These are phyloP conservation scores for Loris lydekkerianus DNA, from an alignment of 2,797 vertebrate genomes.

Conservation along the genomic window DNA sequence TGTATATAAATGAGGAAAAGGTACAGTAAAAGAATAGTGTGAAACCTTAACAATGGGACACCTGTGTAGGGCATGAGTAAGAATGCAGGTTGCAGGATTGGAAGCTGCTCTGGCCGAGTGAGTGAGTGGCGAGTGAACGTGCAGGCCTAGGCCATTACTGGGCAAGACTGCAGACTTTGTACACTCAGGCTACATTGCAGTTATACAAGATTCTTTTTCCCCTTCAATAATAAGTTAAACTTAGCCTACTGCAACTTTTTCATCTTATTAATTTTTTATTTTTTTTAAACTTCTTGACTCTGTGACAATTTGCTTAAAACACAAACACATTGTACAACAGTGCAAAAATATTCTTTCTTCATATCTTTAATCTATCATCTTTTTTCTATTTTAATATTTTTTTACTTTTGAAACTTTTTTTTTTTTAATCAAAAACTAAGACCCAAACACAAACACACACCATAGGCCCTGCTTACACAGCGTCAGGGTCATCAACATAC, in stretches of 20 bases:
- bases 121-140: neutral
- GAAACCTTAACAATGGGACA: neutral
- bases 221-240: neutral
- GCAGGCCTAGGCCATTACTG: neutral
- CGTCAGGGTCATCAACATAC: neutral
- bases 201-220: too few relatives aligned
- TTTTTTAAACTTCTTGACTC: neutral
- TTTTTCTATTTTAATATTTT: neutral
- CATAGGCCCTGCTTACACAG: too few relatives aligned
- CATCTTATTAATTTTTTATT: neutral
- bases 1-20: neutral
- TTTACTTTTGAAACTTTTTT: neutral
- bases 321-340: neutral
- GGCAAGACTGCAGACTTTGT: too few relatives aligned
- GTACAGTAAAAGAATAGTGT: neutral
- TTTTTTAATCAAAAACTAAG: neutral
- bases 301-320: neutral
- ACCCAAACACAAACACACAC: neutral
- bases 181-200: neutral
- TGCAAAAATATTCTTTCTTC: neutral
- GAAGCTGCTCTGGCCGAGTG: neutral
- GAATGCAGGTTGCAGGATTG: neutral
- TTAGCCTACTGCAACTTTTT: neutral
- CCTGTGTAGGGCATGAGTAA: too few relatives aligned
- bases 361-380: neutral